Base-by-base conservation (phyloP, 2,113 vertebrate genomes). In the Vulpes vulpes region DNA sequence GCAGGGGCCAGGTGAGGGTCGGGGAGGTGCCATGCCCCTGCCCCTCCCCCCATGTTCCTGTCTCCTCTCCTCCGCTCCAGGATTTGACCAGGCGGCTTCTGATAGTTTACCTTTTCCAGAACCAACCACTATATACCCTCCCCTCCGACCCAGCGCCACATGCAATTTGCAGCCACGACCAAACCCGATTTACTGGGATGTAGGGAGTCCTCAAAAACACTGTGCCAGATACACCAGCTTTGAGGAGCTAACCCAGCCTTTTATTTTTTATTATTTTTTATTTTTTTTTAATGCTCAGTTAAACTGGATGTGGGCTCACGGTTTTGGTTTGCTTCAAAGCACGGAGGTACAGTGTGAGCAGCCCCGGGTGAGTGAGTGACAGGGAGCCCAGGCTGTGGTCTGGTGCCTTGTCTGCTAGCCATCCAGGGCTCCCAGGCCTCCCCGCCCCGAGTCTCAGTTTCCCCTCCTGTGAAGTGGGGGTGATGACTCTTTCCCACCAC, bases 81-180 rank as follows among this genome's bases (percentile, higher is more conserved):
- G 51, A 43, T 60, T 51, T 15, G 67, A 62, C 53, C 64, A 35
- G 38, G 57, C 53, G 25, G 49, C 49, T 91, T 80, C 65, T 59
- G 15, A 35, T 55, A 25, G 59, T 76, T 62, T 91, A 43, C 32
- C 15, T 93, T 92, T 84, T 35, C 78, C 90, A 38, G 38, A 55
- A 32, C 27, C n/a, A 69, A 91, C 38, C 51, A 9, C 62, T 38
- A 14, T n/a, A 49, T 9, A 10, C 38, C 17, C 22, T n/a, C 4
- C 23, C 27, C 69, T 16, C 17, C 0, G 30, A 69, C 19, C 25
- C 93, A 81, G 10, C 0, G 2, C 60, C 59, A 17, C 0, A 0
- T 74, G 62, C 25, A 19, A 5, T 64, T 79, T 22, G 89, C 49
- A 74, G 35, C 62, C 78, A 51, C 27, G 69, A n/a, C 11, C 59